These are phyloP conservation scores for Crepidodera aurea DNA, from an alignment of 2,888 invertebrate genomes.

Conservation along the genomic window DNA sequence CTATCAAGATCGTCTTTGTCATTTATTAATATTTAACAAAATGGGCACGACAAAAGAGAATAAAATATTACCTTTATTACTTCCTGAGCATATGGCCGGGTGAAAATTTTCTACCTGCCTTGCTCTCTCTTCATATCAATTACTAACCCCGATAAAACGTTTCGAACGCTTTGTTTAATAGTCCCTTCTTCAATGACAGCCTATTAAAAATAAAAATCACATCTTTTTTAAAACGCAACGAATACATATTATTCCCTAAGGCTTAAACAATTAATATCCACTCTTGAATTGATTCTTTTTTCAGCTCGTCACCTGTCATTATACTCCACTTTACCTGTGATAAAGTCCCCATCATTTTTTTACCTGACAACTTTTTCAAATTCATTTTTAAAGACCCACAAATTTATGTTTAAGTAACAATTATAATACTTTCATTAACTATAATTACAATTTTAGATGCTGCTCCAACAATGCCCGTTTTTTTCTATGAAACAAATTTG, in stretches of 20 bases:
- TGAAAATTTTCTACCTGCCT: constrained; percentile 54
- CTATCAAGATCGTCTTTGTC: constrained; percentile 60
- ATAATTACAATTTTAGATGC: too few species aligned
- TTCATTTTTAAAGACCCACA: neutral
- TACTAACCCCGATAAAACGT: constrained; percentile 38
- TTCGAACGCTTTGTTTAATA: constrained; percentile 30
- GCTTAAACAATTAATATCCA: constrained; percentile 22
- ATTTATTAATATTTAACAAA: constrained; percentile 61
- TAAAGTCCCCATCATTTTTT: neutral
- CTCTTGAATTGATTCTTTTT: constrained; percentile 16
- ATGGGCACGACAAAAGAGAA: constrained; percentile 57
- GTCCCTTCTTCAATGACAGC: constrained; percentile 20
- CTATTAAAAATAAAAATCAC: constrained; percentile 23
- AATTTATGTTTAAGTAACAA: neutral
- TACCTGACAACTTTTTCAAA: neutral
- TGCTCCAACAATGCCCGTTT: too few species aligned
- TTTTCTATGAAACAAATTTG: too few species aligned
- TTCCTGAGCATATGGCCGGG: constrained; percentile 58
- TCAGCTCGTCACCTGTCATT: constrained; percentile 14
- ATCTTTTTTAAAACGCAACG: constrained; percentile 22
- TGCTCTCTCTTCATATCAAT: constrained; percentile 23
- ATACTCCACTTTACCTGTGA: constrained; percentile 6
- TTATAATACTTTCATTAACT: too few species aligned
- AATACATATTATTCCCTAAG: constrained; percentile 2
- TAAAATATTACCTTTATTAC: constrained; percentile 56